phyloP scores from a whole-genome alignment of 2,888 invertebrate genomes.

The Pyrrhosoma nymphula region DNA sequence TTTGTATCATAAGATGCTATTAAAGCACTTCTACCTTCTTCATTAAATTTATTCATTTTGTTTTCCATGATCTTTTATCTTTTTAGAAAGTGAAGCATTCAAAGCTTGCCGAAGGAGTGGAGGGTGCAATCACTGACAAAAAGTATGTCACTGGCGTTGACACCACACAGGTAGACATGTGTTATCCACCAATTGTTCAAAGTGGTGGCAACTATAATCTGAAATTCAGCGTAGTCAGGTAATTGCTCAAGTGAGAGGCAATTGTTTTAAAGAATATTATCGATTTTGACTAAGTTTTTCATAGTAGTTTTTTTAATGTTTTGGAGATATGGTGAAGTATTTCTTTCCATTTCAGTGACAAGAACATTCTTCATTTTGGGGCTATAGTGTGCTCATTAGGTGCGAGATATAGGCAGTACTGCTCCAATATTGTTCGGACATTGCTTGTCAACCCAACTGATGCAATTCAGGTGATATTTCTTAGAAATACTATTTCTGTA shows the following conservation, averaged over 20 bases:
- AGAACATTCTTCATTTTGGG: conserved; percentile 96
- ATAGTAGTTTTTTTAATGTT: background rate
- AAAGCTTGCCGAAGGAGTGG: conserved; percentile 96
- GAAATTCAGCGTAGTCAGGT: conserved; percentile 94
- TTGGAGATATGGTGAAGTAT: background rate
- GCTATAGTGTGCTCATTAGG: conserved; percentile 97
- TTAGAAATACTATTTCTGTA: conserved; percentile 74
- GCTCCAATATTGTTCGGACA: conserved; percentile 98
- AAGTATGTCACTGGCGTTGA: conserved; percentile 96
- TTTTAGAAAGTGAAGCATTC: conserved; percentile 96
- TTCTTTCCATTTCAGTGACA: conserved; percentile 85
- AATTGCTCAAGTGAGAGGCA: conserved; percentile 43
- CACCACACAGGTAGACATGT: conserved; percentile 94
- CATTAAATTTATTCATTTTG: background rate
- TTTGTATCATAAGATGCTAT: conserved; percentile 3
- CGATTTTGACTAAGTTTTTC: no score
- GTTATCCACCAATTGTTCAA: conserved; percentile 99
- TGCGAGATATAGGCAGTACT: conserved; percentile 97
- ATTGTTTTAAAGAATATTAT: background rate
- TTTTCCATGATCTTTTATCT: conserved; percentile 49
- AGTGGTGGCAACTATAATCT: conserved; percentile 98
- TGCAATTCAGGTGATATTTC: conserved; percentile 79
- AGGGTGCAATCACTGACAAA: conserved; percentile 95
- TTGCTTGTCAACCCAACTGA: conserved; percentile 95
- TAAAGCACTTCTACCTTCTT: background rate